Evolutionary conservation across 1,140 invertebrate genomes (phyloP).

Genomic region (Pogonognathellus flavescens): DNA sequence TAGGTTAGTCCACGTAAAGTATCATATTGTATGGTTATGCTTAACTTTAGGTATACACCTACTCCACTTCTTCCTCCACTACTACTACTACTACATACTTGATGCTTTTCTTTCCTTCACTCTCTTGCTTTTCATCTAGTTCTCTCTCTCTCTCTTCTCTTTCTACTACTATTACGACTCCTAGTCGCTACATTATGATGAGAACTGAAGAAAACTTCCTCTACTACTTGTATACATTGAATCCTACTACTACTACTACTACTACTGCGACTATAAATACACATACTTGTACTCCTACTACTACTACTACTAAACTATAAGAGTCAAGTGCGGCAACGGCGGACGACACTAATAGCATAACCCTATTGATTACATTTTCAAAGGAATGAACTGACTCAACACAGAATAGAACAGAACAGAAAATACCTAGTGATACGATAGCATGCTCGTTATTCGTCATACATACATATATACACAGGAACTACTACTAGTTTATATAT

Average conservation of each 20-base stretch:
- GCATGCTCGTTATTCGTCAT: no score
- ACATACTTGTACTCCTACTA: not conserved
- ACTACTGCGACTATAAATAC: not conserved
- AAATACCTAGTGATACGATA: constrained; percentile 10
- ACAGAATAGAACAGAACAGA: constrained; percentile 15
- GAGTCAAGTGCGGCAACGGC: constrained; percentile 54
- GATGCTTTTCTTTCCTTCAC: constrained; percentile 49
- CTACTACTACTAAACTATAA: not conserved
- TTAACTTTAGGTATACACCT: not conserved
- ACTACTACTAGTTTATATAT: no score
- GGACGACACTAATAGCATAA: constrained; percentile 60
- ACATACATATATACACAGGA: no score
- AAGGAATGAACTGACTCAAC: constrained; percentile 48
- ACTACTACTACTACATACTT: constrained; percentile 8
- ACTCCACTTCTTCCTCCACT: no score
- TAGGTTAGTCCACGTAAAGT: constrained; percentile 42
- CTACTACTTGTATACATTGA: not conserved
- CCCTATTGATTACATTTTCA: constrained; percentile 62
- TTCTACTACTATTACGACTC: not conserved
- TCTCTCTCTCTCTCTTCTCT: not conserved
- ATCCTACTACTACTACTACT: not conserved
- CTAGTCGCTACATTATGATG: not conserved
- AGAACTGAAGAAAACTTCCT: not conserved
- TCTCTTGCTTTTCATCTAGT: constrained; percentile 24
- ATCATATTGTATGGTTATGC: constrained; percentile 26